Conservation (phyloP, 2,888 invertebrate genomes). For the Noctua pronuba region DNA sequence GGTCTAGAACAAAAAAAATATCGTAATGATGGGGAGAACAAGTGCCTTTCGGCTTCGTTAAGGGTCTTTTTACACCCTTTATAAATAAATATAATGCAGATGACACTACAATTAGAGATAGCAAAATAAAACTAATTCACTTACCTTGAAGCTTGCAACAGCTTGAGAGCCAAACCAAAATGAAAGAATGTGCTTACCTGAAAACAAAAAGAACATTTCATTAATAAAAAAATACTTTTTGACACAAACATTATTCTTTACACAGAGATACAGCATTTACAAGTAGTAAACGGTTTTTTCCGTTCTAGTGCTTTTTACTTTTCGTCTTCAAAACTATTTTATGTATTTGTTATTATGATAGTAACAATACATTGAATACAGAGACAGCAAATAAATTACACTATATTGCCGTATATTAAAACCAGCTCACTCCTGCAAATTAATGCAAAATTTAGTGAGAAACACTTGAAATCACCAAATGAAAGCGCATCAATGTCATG, state of each 20-base stretch:
- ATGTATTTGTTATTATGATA: too few relatives aligned
- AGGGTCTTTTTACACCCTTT: too few relatives aligned
- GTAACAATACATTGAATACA: background rate
- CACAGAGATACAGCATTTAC: background rate
- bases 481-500: background rate
- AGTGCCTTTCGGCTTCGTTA: too few relatives aligned
- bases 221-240: background rate
- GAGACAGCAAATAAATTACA: background rate
- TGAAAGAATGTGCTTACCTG: constrained; percentile 30
- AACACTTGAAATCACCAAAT: background rate
- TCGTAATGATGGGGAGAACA: too few relatives aligned
- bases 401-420: background rate
- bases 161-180: background rate
- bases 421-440: background rate
- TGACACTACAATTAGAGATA: background rate
- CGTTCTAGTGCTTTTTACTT: background rate
- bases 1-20: too few relatives aligned
- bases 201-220: constrained; percentile 6
- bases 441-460: background rate
- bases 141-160: background rate
- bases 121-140: background rate
- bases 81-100: too few relatives aligned
- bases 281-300: background rate
- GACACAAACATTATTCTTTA: background rate
- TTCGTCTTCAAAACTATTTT: background rate